Percentiles rank a stretch among this genome's conserved stretches.
Evolutionary conservation across 2,113 vertebrate species (phyloP).

Genomic region (Burhinus oedicnemus): DNA sequence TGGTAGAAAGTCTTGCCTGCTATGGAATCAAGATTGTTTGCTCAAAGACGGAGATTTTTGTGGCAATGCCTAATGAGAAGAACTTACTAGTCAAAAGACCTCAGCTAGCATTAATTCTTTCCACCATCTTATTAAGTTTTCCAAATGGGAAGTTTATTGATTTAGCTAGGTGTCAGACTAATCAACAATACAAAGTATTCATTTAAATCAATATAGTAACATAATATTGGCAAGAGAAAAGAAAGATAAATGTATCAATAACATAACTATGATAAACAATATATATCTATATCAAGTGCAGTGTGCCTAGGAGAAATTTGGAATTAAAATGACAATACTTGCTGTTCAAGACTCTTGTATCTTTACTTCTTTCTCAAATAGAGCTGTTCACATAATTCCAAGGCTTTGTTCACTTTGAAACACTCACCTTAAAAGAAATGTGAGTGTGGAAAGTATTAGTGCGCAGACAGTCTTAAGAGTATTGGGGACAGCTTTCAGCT

Average conservation of each 20-base stretch:
- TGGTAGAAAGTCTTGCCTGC: constrained; percentile 20
- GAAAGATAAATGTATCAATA: neutral
- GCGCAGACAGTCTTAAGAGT: neutral
- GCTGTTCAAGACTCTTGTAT: neutral
- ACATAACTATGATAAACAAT: neutral
- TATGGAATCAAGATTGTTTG: neutral
- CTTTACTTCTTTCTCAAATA: neutral
- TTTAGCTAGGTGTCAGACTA: constrained; percentile 39
- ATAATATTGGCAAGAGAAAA: neutral
- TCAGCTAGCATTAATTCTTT: neutral
- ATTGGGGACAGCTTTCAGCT: neutral
- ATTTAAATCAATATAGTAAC: constrained; percentile 55
- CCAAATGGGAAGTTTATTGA: constrained; percentile 16
- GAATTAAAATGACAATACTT: neutral
- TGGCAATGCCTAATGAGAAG: neutral
- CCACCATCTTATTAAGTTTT: neutral
- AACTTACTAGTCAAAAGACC: neutral
- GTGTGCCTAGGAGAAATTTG: neutral
- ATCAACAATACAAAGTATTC: constrained; percentile 1
- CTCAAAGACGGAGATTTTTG: neutral
- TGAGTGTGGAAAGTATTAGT: neutral
- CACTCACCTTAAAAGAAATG: neutral
- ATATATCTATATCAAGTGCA: neutral
- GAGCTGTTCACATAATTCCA: neutral
- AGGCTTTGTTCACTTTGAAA: neutral